Evolutionary conservation across 2,797 vertebrate species (phyloP).

Genomic region (Mormyrops boulengeri): DNA sequence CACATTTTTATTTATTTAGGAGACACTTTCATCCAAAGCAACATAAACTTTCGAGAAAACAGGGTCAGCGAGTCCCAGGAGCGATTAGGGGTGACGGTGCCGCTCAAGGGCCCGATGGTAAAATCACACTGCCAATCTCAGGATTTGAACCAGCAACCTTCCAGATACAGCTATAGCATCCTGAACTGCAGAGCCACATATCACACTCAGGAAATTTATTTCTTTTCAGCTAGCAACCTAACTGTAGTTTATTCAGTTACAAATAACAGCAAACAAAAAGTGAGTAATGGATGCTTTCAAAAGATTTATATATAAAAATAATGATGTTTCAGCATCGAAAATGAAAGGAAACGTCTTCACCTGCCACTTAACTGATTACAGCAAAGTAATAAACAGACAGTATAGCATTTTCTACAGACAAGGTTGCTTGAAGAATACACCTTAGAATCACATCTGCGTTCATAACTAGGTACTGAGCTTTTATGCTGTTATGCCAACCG

Average conservation of each 20-base stretch:
- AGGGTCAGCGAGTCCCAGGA: not conserved
- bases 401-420: not conserved
- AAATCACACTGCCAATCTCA: not conserved
- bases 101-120: not conserved
- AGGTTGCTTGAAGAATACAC: not conserved
- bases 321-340: not conserved
- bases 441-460: not conserved
- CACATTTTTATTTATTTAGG: not conserved
- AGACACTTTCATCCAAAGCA: not conserved
- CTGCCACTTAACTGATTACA: not conserved
- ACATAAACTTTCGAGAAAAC: not conserved
- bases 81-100: not conserved
- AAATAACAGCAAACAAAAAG: not conserved
- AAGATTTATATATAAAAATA: constrained; percentile 9
- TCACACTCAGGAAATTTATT: not conserved
- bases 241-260: not conserved
- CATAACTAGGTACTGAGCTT: not conserved
- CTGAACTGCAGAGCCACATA: not conserved
- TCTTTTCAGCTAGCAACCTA: not conserved
- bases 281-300: not conserved
- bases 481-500: not conserved
- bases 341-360: not conserved
- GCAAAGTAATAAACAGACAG: not conserved
- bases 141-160: not conserved
- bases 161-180: not conserved